Percentiles rank a stretch among this genome's conserved stretches.
These are phyloP conservation scores for Sinella curviseta DNA, from an alignment of 1,140 invertebrate genomes.

Conservation along the genomic window DNA sequence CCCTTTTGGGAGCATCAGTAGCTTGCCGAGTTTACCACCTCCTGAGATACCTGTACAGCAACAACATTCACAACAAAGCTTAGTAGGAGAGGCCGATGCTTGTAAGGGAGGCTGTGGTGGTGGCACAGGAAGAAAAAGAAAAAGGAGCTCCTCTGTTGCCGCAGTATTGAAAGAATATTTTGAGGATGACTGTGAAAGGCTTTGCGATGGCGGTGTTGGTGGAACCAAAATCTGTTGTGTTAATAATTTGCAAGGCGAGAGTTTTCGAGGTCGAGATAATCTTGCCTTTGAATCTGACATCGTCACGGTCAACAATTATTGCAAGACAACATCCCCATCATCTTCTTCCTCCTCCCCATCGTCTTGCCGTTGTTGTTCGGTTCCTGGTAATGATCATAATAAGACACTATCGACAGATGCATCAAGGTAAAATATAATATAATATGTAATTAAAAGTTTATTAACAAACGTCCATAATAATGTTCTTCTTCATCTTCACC, in stretches of 20 bases:
- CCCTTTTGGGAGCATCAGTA: background rate
- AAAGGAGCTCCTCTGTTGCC: background rate
- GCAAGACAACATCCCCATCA: background rate
- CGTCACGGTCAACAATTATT: background rate
- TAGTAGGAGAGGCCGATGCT: background rate
- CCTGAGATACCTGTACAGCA: background rate
- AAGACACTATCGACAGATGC: no score
- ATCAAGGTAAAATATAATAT: no score
- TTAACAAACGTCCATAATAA: no score
- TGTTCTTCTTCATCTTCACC: no score
- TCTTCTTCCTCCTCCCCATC: background rate
- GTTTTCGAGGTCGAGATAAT: background rate
- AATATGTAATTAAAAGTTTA: no score
- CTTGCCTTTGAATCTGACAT: slow-evolving; percentile 10
- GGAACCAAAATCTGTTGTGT: background rate
- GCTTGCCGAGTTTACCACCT: background rate
- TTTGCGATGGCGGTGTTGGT: background rate
- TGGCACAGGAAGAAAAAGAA: background rate
- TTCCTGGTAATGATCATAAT: background rate
- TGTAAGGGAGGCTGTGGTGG: background rate
- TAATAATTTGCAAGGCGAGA: background rate
- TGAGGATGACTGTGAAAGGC: background rate
- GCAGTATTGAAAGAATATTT: background rate
- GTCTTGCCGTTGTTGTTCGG: background rate
- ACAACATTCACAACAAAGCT: background rate